These are phyloP conservation scores for Odontomyia ornata DNA, from an alignment of 2,888 invertebrate genomes.

Conservation along the genomic window DNA sequence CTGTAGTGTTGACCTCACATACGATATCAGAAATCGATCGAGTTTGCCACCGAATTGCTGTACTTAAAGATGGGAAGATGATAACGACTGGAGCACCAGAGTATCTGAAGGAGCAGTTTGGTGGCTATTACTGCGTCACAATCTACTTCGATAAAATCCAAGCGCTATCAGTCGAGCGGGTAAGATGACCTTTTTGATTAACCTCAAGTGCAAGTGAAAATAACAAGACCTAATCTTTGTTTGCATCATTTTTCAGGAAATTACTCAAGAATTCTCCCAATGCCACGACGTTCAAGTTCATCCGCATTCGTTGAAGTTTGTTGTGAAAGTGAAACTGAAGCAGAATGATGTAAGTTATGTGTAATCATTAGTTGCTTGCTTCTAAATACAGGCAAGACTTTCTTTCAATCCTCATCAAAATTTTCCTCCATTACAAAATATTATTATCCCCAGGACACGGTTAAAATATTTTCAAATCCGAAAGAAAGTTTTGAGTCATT, in stretches of 20 bases:
- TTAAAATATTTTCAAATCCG: no score
- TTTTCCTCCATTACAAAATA: no score
- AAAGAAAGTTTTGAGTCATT: no score
- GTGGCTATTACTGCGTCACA: constrained; percentile 61
- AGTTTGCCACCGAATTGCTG: constrained; percentile 62
- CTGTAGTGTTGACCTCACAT: constrained; percentile 63
- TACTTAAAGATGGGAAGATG: constrained; percentile 61
- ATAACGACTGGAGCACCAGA: constrained; percentile 60
- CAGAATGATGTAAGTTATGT: constrained; percentile 46
- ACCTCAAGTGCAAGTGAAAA: not conserved
- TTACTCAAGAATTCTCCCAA: constrained; percentile 55
- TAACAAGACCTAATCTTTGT: not conserved
- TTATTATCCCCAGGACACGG: no score
- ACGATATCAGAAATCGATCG: constrained; percentile 63
- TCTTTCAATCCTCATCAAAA: no score
- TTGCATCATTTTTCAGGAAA: constrained; percentile 52
- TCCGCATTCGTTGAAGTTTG: constrained; percentile 60
- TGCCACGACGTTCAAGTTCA: constrained; percentile 58
- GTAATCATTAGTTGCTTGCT: not conserved
- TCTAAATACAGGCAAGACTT: no score
- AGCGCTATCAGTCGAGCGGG: constrained; percentile 55
- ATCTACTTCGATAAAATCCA: constrained; percentile 59
- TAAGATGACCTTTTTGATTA: constrained; percentile 40
- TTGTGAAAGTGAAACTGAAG: constrained; percentile 55
- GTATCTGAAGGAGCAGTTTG: constrained; percentile 58